Conservation (phyloP, 2,113 vertebrate species). For the Poeciliopsis prolifica region DNA sequence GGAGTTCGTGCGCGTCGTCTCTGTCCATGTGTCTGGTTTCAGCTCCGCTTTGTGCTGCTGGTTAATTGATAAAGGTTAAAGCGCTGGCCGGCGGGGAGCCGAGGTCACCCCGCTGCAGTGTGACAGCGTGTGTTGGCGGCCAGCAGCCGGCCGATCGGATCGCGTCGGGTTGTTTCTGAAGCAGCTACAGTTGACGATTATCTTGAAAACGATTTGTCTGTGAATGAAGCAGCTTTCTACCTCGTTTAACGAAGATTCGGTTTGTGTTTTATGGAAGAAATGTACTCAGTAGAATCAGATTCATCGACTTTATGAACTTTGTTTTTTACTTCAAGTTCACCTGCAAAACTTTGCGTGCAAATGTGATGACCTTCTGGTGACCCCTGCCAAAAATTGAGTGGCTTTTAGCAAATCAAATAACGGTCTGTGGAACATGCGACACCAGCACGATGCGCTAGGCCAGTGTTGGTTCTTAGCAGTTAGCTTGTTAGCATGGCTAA, state of each 20-base stretch:
- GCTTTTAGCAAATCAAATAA: no score
- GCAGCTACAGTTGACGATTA: not conserved
- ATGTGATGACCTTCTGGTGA: no score
- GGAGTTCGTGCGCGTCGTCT: conserved; percentile 14
- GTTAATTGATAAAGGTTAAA: conserved; percentile 80
- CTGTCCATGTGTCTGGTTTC: conserved; percentile 50
- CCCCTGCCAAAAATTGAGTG: no score
- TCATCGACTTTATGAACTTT: no score
- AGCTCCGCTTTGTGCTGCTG: conserved; percentile 69
- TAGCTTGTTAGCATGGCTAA: no score
- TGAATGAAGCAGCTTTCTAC: not conserved
- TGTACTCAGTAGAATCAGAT: no score
- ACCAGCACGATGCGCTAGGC: no score
- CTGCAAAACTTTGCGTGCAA: no score
- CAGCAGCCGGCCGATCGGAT: conserved; percentile 10
- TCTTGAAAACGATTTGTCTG: no score
- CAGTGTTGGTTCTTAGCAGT: no score
- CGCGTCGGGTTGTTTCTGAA: not conserved
- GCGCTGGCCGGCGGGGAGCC: conserved; percentile 33
- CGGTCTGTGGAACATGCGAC: no score
- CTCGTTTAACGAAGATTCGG: not conserved
- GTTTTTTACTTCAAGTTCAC: no score
- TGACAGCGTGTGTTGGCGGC: conserved; percentile 1
- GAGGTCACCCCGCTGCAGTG: conserved; percentile 44
- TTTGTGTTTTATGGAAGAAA: not conserved